These are phyloP conservation scores for Dolichopus griseipennis DNA, from an alignment of 2,888 invertebrate genomes.

Conservation along the genomic window DNA sequence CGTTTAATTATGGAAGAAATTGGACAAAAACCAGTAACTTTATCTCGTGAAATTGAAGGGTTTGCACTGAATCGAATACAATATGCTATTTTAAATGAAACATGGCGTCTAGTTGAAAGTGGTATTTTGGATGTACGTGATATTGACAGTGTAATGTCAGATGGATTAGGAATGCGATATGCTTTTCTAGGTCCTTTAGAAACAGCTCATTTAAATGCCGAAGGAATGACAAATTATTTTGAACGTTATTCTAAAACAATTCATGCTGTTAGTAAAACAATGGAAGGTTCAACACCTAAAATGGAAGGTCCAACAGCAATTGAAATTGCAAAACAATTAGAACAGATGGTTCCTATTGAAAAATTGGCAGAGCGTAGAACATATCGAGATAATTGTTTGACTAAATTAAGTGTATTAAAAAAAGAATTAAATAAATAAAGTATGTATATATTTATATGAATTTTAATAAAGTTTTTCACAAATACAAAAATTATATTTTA, in stretches of 20 bases:
- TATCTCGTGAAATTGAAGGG: conserved; percentile 80
- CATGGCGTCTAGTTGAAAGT: conserved; percentile 77
- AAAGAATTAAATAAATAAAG: conserved; percentile 51
- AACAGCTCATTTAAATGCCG: conserved; percentile 89
- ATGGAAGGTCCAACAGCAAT: conserved; percentile 61
- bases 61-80: conserved; percentile 92
- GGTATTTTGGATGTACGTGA: conserved; percentile 80
- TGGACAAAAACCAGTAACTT: conserved; percentile 82
- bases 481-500: no score
- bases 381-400: conserved; percentile 77
- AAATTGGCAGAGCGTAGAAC: conserved; percentile 62
- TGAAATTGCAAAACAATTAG: conserved; percentile 62
- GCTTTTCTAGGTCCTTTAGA: conserved; percentile 92
- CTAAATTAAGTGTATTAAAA: conserved; percentile 69
- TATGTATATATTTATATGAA: neutral
- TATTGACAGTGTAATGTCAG: conserved; percentile 86
- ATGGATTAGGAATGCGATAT: conserved; percentile 90
- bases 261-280: conserved; percentile 57
- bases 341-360: conserved; percentile 63
- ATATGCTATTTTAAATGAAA: conserved; percentile 87
- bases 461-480: no score
- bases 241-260: conserved; percentile 56
- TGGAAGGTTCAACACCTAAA: conserved; percentile 59
- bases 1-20: conserved; percentile 73
- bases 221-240: conserved; percentile 61